These are phyloP conservation scores for Caerostris darwini DNA, from an alignment of 1,140 invertebrate genomes.

Conservation along the genomic window DNA sequence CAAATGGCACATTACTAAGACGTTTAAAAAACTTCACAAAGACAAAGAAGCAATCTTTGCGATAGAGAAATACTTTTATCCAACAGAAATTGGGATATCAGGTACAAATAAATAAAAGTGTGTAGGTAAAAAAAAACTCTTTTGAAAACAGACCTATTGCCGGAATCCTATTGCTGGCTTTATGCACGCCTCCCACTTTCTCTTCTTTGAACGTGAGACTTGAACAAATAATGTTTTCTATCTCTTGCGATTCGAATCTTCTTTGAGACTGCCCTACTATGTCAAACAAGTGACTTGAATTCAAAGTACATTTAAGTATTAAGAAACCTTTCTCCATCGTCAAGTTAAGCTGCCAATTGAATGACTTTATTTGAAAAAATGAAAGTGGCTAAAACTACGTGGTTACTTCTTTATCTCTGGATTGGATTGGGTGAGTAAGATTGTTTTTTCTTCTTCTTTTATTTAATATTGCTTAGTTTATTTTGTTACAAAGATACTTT, in stretches of 20 bases:
- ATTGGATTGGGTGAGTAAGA: neutral
- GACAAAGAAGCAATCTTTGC: neutral
- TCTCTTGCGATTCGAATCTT: constrained; percentile 8
- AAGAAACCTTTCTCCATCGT: neutral
- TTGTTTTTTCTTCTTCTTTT: neutral
- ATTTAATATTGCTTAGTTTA: no score
- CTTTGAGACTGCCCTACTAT: constrained; percentile 4
- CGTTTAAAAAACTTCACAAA: neutral
- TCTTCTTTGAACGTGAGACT: constrained; percentile 36
- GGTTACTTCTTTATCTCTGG: constrained; percentile 6
- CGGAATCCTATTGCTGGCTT: constrained; percentile 1
- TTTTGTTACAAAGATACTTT: no score
- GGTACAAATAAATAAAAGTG: constrained; percentile 27
- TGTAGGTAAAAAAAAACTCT: neutral
- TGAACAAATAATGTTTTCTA: constrained; percentile 28
- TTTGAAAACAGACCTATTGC: neutral
- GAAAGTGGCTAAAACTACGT: neutral
- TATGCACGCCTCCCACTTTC: neutral
- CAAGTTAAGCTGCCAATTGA: neutral
- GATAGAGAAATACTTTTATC: neutral
- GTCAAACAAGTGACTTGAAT: constrained; percentile 53
- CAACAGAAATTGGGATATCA: neutral
- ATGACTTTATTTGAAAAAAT: constrained; percentile 19
- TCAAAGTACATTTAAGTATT: constrained; percentile 32
- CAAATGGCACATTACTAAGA: neutral